Conservation (phyloP, 2,797 vertebrate species). For the Mus caroli region DNA sequence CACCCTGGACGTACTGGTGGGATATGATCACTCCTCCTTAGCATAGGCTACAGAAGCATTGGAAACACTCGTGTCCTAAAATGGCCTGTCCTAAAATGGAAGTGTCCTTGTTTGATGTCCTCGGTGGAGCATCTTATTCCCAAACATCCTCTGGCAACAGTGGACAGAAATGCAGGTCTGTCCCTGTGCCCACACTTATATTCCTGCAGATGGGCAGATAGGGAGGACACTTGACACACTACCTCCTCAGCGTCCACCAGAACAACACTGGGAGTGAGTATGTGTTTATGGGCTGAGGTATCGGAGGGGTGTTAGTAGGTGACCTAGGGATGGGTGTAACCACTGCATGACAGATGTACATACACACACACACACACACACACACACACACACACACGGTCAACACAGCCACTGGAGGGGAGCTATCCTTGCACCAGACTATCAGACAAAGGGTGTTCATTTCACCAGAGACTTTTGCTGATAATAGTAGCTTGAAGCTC, state of each 20-base stretch:
- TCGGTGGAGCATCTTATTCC: background rate
- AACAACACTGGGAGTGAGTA: background rate
- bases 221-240: fast-evolving
- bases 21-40: background rate
- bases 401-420: background rate
- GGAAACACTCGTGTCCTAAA: background rate
- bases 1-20: background rate
- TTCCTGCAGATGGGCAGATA: background rate
- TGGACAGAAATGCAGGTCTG: background rate
- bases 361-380: background rate
- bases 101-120: background rate
- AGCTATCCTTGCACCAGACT: too few relatives aligned
- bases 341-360: fast-evolving
- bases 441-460: background rate
- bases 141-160: background rate
- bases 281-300: background rate
- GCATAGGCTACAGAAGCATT: fast-evolving
- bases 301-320: background rate
- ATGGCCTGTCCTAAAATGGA: background rate
- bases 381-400: background rate
- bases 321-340: background rate
- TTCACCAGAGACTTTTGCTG: background rate
- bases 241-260: background rate
- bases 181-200: too few relatives aligned
- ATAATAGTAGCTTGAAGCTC: background rate